phyloP scores from a whole-genome alignment of 2,113 vertebrate species.

The Lasiurus borealis region DNA sequence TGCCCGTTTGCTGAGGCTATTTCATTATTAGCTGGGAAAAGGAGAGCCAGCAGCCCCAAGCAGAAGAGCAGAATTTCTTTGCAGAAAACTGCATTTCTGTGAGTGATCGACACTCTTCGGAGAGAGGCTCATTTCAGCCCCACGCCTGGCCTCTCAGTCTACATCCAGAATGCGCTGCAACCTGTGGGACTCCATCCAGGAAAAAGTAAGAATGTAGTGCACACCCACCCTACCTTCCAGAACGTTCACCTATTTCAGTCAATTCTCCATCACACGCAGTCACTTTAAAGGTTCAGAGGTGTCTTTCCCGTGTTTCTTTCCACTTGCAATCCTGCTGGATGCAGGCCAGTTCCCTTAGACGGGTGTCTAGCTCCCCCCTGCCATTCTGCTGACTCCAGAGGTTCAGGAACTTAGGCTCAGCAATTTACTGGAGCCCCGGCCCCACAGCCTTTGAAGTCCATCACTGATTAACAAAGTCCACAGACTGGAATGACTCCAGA shows the following conservation, averaged over 20 bases:
- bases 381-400: neutral
- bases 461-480: neutral
- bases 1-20: neutral
- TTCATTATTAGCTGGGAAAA: neutral
- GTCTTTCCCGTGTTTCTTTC: slow-evolving; percentile 48
- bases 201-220: neutral
- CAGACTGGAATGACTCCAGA: neutral
- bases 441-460: slow-evolving; percentile 36
- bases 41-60: neutral
- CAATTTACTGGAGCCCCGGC: neutral
- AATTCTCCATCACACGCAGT: neutral
- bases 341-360: neutral
- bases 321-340: neutral
- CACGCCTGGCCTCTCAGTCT: neutral
- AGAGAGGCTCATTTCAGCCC: neutral
- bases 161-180: neutral
- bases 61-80: neutral
- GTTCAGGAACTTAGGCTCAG: slow-evolving; percentile 7
- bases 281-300: neutral
- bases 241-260: neutral
- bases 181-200: neutral
- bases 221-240: accelerated
- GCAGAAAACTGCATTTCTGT: neutral
- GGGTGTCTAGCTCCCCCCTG: neutral
- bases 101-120: neutral